Percentiles rank a stretch among this genome's conserved stretches.
phyloP scores from a whole-genome alignment of 2,113 vertebrate genomes.

The Sakesphorus luctuosus region DNA sequence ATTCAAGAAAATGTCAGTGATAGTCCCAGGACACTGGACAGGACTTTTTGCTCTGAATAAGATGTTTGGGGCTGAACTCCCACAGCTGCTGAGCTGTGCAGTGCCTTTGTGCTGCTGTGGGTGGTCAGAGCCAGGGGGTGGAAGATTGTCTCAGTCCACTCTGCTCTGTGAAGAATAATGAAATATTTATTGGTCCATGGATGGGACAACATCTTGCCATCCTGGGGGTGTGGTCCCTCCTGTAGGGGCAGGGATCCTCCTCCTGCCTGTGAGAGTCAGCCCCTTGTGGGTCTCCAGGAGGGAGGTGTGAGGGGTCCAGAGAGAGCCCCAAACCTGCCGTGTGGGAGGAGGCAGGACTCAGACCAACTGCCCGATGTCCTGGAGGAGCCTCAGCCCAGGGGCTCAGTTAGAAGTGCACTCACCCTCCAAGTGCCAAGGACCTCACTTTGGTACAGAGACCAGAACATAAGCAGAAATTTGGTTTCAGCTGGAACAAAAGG shows the following conservation, averaged over 20 bases:
- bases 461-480: background rate
- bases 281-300: background rate
- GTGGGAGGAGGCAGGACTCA: background rate
- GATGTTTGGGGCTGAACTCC: constrained; percentile 19
- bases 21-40: background rate
- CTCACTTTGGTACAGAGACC: background rate
- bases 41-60: constrained; percentile 29
- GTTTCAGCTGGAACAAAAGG: background rate
- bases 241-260: background rate
- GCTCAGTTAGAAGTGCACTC: background rate
- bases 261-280: background rate
- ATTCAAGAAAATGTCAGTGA: constrained; percentile 18
- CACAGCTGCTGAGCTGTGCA: background rate
- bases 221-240: background rate
- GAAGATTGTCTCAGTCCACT: background rate
- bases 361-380: background rate
- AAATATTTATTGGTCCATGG: background rate
- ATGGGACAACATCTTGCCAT: background rate
- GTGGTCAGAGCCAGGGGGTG: background rate
- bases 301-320: background rate
- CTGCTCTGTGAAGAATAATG: background rate
- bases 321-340: background rate
- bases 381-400: background rate
- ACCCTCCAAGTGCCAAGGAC: background rate
- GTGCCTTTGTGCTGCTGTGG: constrained; percentile 2